Percentiles rank a stretch among this genome's conserved stretches.
phyloP scores from a whole-genome alignment of 1,140 invertebrate species.

The Gyrodactylus bullatarudis region DNA sequence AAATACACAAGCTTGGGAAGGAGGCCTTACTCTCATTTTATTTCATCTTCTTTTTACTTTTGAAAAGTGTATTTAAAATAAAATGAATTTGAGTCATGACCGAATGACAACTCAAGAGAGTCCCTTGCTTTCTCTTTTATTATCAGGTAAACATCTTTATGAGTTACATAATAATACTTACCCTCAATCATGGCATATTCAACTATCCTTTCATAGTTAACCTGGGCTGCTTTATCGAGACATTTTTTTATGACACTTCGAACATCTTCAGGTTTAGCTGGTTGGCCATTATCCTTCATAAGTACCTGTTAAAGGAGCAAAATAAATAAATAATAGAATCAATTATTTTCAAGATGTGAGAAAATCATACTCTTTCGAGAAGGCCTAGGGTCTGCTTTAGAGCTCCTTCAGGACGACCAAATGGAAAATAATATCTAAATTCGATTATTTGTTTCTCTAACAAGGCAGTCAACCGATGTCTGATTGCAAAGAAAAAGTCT shows the following conservation, averaged over 20 bases:
- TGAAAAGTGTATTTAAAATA: no score
- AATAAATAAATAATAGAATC: neutral
- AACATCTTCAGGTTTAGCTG: conserved; percentile 81
- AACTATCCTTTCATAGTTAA: conserved; percentile 79
- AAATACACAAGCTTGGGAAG: no score
- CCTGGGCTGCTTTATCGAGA: conserved; percentile 73
- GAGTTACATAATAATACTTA: no score
- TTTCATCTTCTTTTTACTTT: no score
- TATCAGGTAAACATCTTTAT: no score
- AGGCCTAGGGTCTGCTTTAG: conserved; percentile 76
- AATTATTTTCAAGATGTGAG: neutral
- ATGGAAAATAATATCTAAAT: conserved; percentile 80
- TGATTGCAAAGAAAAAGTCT: conserved; percentile 83
- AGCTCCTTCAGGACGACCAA: conserved; percentile 79
- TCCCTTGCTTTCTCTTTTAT: no score
- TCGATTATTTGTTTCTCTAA: conserved; percentile 94
- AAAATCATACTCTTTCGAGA: conserved; percentile 38
- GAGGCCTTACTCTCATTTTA: no score
- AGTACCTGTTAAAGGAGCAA: conserved; percentile 29
- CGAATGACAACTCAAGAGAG: no score
- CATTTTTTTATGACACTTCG: conserved; percentile 71
- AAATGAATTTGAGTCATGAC: no score
- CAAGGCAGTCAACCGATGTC: conserved; percentile 55
- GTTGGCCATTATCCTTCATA: conserved; percentile 92
- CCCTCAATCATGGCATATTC: conserved; percentile 88